phyloP scores from a whole-genome alignment of 2,113 vertebrate genomes.

The Heliornis fulica region DNA sequence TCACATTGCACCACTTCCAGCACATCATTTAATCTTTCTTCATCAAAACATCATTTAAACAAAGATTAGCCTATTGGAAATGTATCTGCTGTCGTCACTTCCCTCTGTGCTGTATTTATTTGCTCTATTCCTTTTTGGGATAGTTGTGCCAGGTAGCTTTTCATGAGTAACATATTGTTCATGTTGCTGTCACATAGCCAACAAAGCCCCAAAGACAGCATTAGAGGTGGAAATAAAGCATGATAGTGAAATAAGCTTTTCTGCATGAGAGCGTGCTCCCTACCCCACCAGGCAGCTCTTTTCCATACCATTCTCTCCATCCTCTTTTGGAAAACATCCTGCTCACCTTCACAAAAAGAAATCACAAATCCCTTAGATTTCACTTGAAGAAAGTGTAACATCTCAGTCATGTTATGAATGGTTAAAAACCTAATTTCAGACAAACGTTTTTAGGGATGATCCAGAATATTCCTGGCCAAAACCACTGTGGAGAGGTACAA shows the following conservation, averaged over 20 bases:
- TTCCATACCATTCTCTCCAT: neutral
- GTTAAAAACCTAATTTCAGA: neutral
- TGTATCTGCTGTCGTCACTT: neutral
- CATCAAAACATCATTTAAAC: slow-evolving; percentile 33
- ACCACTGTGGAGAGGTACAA: neutral
- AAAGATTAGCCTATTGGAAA: slow-evolving; percentile 25
- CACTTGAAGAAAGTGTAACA: neutral
- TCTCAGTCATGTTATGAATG: neutral
- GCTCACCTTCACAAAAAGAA: neutral
- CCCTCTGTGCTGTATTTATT: slow-evolving; percentile 6
- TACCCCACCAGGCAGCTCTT: neutral
- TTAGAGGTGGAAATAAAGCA: neutral
- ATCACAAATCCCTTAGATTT: neutral
- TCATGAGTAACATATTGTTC: slow-evolving; percentile 3
- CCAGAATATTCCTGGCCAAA: neutral
- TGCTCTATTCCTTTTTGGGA: neutral
- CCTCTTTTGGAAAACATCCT: neutral
- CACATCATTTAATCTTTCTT: slow-evolving; percentile 20
- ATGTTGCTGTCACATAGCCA: neutral
- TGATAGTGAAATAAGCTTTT: neutral
- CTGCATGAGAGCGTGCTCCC: neutral
- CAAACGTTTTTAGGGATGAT: neutral
- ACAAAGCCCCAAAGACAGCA: neutral
- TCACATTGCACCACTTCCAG: slow-evolving; percentile 26
- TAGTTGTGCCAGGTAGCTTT: slow-evolving; percentile 17